phyloP scores from a whole-genome alignment of 23 tunicate genomes.

The Halocynthia roretzi region DNA sequence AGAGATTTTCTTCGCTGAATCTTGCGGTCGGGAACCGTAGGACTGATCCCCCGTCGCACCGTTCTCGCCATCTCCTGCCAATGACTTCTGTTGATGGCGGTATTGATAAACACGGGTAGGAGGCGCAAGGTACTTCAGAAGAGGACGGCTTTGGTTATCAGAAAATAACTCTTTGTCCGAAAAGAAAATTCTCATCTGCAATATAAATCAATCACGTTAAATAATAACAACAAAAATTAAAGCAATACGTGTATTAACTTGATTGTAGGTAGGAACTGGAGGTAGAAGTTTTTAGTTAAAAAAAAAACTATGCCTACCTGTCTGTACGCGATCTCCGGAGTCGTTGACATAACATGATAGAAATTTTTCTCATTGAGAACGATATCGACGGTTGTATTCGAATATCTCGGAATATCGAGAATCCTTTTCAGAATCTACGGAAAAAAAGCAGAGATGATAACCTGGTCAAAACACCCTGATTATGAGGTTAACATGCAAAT shows the following conservation, averaged over 20 bases:
- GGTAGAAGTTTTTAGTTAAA: too few species aligned
- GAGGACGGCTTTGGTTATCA: conserved; percentile 64
- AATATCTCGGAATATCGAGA: neutral
- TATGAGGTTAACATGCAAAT: neutral
- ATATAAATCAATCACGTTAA: neutral
- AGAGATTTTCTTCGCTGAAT: neutral
- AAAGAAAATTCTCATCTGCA: conserved; percentile 57
- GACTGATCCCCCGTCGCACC: conserved; percentile 6
- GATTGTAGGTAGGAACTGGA: neutral
- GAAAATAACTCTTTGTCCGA: conserved; percentile 59
- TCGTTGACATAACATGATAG: conserved; percentile 34
- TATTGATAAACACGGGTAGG: conserved; percentile 43
- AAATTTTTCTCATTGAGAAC: neutral
- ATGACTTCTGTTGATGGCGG: conserved; percentile 11
- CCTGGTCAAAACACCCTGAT: neutral
- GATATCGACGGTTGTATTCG: neutral
- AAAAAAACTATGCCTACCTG: conserved; percentile 26
- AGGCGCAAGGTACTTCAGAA: conserved; percentile 73
- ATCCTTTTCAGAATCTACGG: too few species aligned
- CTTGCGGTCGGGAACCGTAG: neutral
- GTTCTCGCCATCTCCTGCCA: conserved; percentile 17
- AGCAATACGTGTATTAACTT: too few species aligned
- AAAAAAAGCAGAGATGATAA: too few species aligned
- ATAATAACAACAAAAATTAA: neutral
- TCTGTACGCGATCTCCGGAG: conserved; percentile 58